These are phyloP conservation scores for Bradypus variegatus DNA, from an alignment of 2,797 vertebrate genomes.

Conservation along the genomic window DNA sequence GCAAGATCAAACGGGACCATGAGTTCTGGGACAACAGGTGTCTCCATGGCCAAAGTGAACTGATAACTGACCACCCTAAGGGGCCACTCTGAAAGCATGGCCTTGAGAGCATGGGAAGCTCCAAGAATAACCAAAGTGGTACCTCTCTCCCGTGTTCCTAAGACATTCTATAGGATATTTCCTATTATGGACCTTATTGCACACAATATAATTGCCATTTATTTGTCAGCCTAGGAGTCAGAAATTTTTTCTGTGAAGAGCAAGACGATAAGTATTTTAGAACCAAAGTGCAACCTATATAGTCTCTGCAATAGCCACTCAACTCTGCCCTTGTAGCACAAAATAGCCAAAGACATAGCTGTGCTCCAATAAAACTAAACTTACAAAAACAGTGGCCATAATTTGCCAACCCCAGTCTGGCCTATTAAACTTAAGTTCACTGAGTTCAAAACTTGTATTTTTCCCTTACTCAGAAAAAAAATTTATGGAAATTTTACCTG, in stretches of 20 bases:
- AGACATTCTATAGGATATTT: neutral
- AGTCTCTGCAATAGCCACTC: neutral
- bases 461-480: neutral
- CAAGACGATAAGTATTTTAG: neutral
- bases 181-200: neutral
- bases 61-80: neutral
- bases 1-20: neutral
- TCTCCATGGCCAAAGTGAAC: neutral
- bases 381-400: neutral
- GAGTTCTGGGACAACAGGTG: neutral
- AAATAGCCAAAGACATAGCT: neutral
- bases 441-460: neutral
- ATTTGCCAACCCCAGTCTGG: neutral
- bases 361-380: neutral
- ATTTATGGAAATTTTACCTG: neutral
- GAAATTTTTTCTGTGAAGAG: neutral
- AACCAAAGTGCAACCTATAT: neutral
- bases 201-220: neutral
- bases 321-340: neutral
- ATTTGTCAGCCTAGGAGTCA: neutral
- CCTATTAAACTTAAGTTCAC: neutral
- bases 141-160: neutral
- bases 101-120: neutral
- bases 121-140: neutral
- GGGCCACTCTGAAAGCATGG: neutral